These are phyloP conservation scores for Dromiciops gliroides DNA, from an alignment of 2,113 vertebrate genomes.

Conservation along the genomic window DNA sequence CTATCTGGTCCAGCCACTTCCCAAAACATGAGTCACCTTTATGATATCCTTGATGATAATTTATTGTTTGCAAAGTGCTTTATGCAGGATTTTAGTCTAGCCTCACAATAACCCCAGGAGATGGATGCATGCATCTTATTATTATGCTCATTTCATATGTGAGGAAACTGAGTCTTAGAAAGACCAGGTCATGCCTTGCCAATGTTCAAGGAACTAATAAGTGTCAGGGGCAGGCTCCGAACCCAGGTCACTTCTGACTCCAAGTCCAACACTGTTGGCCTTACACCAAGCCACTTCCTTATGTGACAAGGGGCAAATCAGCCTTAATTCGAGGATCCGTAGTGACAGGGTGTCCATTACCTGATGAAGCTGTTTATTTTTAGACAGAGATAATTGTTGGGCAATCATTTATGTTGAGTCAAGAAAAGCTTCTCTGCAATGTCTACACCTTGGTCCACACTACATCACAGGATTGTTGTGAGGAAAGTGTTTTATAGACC, in stretches of 20 bases:
- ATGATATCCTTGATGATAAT: background rate
- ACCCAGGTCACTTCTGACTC: background rate
- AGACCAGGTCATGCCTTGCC: background rate
- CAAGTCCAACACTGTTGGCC: background rate
- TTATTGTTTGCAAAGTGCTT: background rate
- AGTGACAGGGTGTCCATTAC: background rate
- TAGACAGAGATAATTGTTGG: background rate
- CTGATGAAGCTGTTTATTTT: background rate
- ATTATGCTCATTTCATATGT: background rate
- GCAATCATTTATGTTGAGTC: background rate
- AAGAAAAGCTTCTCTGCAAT: background rate
- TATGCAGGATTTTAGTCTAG: background rate
- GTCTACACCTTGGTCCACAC: background rate
- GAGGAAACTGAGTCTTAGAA: background rate
- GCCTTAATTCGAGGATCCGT: background rate
- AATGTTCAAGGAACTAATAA: background rate
- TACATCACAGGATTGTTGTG: background rate
- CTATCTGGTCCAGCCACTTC: background rate
- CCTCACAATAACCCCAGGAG: background rate
- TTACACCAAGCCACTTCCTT: background rate
- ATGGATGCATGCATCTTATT: background rate
- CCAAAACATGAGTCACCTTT: background rate
- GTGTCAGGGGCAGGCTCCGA: background rate
- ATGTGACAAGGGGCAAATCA: background rate
- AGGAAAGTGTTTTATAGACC: background rate